Evolutionary conservation across 2,888 invertebrate genomes (phyloP).

Genomic region (Nymphalis polychloros): DNA sequence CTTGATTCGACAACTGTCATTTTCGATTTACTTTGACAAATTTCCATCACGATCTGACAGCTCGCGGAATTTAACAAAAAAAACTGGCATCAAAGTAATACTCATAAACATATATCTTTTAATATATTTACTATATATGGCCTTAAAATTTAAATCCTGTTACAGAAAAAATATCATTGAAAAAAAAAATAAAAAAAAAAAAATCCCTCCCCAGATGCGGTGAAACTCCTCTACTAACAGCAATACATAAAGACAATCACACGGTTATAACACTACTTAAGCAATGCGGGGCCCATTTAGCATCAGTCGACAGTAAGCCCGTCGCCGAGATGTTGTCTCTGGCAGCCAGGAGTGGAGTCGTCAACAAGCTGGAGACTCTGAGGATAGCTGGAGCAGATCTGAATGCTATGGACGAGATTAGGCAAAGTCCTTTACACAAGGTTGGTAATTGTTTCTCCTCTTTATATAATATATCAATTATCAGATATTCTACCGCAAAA

Average conservation of each 20-base stretch:
- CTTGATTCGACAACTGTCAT: too few relatives aligned
- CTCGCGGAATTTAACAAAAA: too few relatives aligned
- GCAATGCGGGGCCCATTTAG: conserved; percentile 89
- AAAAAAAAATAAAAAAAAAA: not conserved
- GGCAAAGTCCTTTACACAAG: conserved; percentile 86
- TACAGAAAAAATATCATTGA: not conserved
- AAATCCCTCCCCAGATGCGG: conserved; percentile 78
- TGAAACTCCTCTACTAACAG: conserved; percentile 87
- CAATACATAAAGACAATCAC: conserved; percentile 84
- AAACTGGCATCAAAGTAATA: too few relatives aligned
- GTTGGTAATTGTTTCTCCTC: conserved; percentile 48
- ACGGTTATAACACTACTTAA: conserved; percentile 85
- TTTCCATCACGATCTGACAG: too few relatives aligned
- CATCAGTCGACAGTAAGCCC: conserved; percentile 77
- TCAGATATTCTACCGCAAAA: too few relatives aligned
- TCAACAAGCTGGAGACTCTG: conserved; percentile 82
- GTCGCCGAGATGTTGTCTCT: conserved; percentile 86
- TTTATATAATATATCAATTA: too few relatives aligned
- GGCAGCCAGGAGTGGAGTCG: conserved; percentile 83
- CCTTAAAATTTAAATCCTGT: not conserved
- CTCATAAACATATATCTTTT: too few relatives aligned
- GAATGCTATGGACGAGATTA: conserved; percentile 82
- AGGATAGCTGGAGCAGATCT: conserved; percentile 86
- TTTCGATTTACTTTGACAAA: too few relatives aligned
- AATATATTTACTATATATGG: too few relatives aligned